phyloP scores from a whole-genome alignment of 2,797 vertebrate species.

The Spizella passerina region DNA sequence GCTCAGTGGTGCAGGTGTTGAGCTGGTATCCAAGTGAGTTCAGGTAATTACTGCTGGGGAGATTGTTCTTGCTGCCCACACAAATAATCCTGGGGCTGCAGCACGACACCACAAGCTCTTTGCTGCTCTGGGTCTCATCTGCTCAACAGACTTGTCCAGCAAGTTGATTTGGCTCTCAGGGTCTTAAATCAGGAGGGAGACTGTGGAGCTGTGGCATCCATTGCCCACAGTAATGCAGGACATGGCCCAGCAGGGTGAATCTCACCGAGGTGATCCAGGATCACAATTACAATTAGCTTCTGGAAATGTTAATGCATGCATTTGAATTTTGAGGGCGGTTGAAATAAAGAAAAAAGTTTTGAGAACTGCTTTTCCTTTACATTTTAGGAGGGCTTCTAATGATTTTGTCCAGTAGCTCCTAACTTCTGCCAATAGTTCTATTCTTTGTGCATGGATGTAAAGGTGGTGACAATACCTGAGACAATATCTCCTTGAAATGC shows the following conservation, averaged over 20 bases:
- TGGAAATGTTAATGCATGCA: not conserved
- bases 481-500: not conserved
- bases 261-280: not conserved
- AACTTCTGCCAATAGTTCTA: not conserved
- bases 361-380: not conserved
- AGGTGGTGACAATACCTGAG: not conserved
- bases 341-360: not conserved
- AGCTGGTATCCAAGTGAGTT: not conserved
- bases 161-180: not conserved
- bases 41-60: not conserved
- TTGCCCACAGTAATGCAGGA: not conserved
- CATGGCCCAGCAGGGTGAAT: not conserved
- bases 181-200: not conserved
- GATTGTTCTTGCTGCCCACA: not conserved
- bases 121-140: not conserved
- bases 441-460: not conserved
- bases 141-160: not conserved
- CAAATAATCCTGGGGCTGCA: not conserved
- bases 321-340: not conserved
- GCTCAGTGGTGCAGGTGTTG: not conserved
- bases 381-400: not conserved
- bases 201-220: rapidly evolving
- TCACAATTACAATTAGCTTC: not conserved
- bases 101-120: rapidly evolving
- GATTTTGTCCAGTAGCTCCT: not conserved